Base-by-base conservation (phyloP, 2,888 invertebrate genomes). In the Catocala sponsa region DNA sequence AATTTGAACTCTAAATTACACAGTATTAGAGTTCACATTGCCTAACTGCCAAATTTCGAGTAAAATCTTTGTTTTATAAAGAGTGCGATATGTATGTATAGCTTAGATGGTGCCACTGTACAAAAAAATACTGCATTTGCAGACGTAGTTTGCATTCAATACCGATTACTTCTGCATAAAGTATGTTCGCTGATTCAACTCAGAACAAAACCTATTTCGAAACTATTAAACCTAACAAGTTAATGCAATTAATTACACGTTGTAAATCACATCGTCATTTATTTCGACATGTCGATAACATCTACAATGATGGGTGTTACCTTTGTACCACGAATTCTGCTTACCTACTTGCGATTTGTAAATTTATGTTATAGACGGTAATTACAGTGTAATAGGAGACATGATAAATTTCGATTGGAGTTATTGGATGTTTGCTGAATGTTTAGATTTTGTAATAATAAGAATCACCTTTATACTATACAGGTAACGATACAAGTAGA, bases 271-370 rank as follows among this genome's bases (percentile, higher is more conserved):
- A 15, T 15, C 41, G 53, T 65, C 70, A 74, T 63, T 67, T 63
- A 65, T 65, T 74, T 63, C 63, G 68, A 72, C 72, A 72, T 54
- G 25, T 65, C 52, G 72, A 75, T 75, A 65, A 11, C 57, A 76
- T 78, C 76, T 72, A 48, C 35, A 71, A 56, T 56, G 68, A 68
- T 72, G 69, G 76, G 69, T 65, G 67, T 59, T 68, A 58, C 69
- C 63, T 65, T 67, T 64, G 70, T 72, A 67, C 69, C 72, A 59
- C 49, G 64, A 65, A 61, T 51, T 50, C 57, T 59, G 51, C 58
- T 76, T 67, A 68, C 72, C 60, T 65, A 63, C 59, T 62, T 61
- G 46, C 48, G 41, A 12, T 47, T 46, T 10, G 46, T 63, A 54
- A 57, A 68, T 76, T 68, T 72, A 70, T 68, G 62, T 62, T 6